Evolutionary conservation across 2,797 vertebrate species (phyloP).

Genomic region (Pseudocheirus occidentalis): DNA sequence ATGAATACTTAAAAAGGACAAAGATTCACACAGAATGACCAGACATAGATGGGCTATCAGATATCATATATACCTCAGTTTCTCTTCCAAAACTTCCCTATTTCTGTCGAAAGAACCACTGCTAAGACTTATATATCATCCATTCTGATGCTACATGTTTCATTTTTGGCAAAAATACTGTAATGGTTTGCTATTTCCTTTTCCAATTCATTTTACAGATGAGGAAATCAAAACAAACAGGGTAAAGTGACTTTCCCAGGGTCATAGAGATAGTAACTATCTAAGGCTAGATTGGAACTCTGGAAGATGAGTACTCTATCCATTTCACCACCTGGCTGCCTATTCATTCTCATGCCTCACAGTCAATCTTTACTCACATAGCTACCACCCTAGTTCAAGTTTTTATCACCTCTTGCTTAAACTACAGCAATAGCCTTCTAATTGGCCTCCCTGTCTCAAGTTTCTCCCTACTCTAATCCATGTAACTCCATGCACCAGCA

Average conservation of each 20-base stretch:
- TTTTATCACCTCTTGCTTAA: neutral
- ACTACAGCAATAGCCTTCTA: neutral
- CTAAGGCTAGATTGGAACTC: neutral
- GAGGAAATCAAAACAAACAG: neutral
- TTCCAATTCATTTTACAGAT: neutral
- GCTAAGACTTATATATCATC: neutral
- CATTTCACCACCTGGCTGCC: neutral
- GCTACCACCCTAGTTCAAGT: neutral
- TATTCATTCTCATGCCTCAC: neutral
- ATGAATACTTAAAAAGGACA: neutral
- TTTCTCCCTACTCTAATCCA: neutral
- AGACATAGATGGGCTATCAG: neutral
- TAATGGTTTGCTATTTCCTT: neutral
- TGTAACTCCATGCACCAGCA: no score
- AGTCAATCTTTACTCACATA: neutral
- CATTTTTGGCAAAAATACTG: neutral
- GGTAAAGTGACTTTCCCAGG: neutral
- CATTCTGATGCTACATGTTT: neutral
- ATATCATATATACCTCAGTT: neutral
- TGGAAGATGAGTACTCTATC: neutral
- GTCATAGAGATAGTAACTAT: neutral
- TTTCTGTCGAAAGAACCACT: neutral
- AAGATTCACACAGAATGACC: neutral
- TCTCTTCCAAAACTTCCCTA: neutral
- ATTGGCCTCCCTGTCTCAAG: neutral